Base-by-base conservation (phyloP, 1,140 invertebrate genomes). In the Zaprionus camerounensis region DNA sequence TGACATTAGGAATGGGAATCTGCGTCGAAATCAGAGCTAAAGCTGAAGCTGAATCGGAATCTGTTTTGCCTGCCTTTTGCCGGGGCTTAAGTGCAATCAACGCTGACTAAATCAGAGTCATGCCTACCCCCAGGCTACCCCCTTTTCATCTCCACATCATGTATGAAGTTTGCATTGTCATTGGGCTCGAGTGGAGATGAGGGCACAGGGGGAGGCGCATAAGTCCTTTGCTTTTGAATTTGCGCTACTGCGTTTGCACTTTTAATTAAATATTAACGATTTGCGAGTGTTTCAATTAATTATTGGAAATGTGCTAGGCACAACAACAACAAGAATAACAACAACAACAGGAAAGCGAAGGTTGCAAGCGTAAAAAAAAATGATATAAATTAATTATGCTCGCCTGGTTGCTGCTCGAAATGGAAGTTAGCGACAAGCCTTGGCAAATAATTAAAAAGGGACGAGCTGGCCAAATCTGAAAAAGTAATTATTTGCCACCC, bases 401-500 rank as follows among this genome's bases (percentile, higher is more conserved):
- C 64, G 80, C 83, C 55, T 77, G 62, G 76, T 59, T 76, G 58
- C 15, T 31, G 41, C 41, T n/a, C 51, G 36, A 49, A 51, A 44
- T 80, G 58, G 59, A 66, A 70, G 71, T 66, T 68, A 73, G 77
- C 84, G 78, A 83, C 83, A 87, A 80, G 69, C 77, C 62, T 66
- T 78, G 78, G 63, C 70, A 87, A 88, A 87, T 88, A 87, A 87
- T 87, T 87, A 87, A 87, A 87, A 88, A 88, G 70, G 84, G 84
- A 84, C 80, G 69, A 55, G 71, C 71, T 70, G 76, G 72, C 79
- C 71, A 79, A 88, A 83, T 88, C 78, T 82, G 84, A 81, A 81
- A 87, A 87, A 87, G 83, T 84, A 88, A 87, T 87, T 87, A 87
- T 87, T 88, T 81, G 84, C 31, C 31, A 56, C 62, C 59, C 73